These are phyloP conservation scores for Chymomyza caudatula DNA, from an alignment of 2,888 invertebrate species.

Conservation along the genomic window DNA sequence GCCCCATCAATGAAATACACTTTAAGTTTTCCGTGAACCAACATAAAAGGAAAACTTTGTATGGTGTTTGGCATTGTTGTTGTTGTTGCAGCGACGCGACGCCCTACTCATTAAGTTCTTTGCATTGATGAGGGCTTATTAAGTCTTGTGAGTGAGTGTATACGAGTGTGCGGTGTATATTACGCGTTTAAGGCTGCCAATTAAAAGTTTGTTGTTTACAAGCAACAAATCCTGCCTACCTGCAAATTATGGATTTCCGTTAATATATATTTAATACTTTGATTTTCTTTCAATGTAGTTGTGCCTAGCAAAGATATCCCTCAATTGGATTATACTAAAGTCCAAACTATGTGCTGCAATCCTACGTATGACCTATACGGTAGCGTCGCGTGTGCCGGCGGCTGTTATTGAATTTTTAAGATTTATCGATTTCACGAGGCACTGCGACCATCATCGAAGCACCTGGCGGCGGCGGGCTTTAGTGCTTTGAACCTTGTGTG, in stretches of 20 bases:
- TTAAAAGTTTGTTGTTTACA: slow-evolving; percentile 59
- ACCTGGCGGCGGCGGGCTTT: background rate
- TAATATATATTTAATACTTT: slow-evolving; percentile 54
- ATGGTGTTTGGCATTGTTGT: slow-evolving; percentile 18
- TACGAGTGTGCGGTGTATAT: slow-evolving; percentile 33
- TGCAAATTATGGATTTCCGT: slow-evolving; percentile 23
- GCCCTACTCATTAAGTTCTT: slow-evolving; percentile 17
- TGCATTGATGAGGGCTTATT: slow-evolving; percentile 58
- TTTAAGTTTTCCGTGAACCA: slow-evolving; percentile 49
- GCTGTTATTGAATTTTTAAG: slow-evolving; percentile 70
- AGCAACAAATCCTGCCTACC: slow-evolving; percentile 2
- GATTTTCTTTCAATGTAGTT: background rate
- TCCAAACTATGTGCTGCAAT: too few species aligned
- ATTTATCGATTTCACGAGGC: slow-evolving; percentile 66
- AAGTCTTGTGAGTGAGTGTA: slow-evolving; percentile 15
- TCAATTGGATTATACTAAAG: background rate
- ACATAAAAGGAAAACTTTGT: slow-evolving; percentile 64
- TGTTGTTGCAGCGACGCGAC: slow-evolving; percentile 27
- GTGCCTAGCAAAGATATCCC: background rate
- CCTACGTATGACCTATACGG: background rate
- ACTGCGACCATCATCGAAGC: slow-evolving; percentile 16
- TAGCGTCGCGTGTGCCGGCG: slow-evolving; percentile 55
- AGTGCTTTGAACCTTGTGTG: slow-evolving; percentile 40
- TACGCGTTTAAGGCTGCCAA: slow-evolving; percentile 65
- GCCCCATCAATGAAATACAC: slow-evolving; percentile 41